A percentile compares a stretch with the other conserved stretches of the same genome.
These are phyloP conservation scores for Ptyas mucosa DNA, from an alignment of 2,113 vertebrate genomes.

Conservation along the genomic window DNA sequence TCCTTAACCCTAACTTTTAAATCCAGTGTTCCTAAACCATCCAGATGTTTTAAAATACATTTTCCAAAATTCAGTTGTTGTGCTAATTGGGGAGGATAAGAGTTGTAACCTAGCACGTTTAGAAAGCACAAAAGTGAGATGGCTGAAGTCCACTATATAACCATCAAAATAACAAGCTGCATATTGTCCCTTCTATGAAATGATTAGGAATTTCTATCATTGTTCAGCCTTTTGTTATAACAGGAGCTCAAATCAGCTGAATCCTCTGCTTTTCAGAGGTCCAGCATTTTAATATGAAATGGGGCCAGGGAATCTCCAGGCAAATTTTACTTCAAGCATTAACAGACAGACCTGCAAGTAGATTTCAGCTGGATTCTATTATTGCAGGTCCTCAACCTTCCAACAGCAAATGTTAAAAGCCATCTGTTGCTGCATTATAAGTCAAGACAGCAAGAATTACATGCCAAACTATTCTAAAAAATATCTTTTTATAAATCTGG, in stretches of 20 bases:
- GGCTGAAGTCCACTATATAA: not conserved
- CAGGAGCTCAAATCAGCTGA: not conserved
- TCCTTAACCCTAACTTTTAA: not conserved
- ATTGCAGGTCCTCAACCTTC: conserved; percentile 11
- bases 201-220: not conserved
- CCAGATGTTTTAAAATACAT: not conserved
- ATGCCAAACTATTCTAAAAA: not conserved
- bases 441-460: not conserved
- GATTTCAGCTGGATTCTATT: conserved; percentile 37
- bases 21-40: not conserved
- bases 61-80: not conserved
- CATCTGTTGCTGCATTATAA: not conserved
- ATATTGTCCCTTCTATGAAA: not conserved
- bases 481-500: conserved; percentile 44
- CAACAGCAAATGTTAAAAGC: conserved; percentile 32
- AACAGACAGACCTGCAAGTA: not conserved
- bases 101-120: not conserved
- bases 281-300: not conserved
- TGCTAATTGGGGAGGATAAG: not conserved
- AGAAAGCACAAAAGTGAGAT: not conserved
- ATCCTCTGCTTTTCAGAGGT: not conserved
- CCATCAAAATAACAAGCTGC: not conserved
- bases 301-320: not conserved
- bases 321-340: not conserved
- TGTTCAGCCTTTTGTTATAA: not conserved